phyloP scores from a whole-genome alignment of 2,113 vertebrate genomes.

The Etia nguti region DNA sequence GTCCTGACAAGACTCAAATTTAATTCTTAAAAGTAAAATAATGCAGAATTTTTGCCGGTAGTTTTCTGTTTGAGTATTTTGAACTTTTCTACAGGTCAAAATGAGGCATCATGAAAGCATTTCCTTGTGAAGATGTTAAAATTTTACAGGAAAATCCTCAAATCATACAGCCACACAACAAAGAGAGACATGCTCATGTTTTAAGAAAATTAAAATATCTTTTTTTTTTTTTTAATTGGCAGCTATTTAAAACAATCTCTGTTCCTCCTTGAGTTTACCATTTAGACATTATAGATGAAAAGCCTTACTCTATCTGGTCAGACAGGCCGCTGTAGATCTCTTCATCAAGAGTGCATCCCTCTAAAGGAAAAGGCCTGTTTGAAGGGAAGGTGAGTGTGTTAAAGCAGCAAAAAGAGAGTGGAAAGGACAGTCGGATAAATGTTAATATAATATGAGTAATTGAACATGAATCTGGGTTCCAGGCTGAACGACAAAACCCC shows the following conservation, averaged over 20 bases:
- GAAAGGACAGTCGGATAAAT: neutral
- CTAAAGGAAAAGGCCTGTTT: conserved; percentile 82
- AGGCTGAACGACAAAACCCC: neutral
- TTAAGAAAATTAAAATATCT: too few species aligned
- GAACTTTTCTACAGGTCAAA: neutral
- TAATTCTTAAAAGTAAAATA: neutral
- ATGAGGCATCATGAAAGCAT: neutral
- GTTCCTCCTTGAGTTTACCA: neutral
- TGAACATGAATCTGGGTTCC: neutral
- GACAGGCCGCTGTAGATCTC: conserved; percentile 90
- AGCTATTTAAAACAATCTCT: neutral
- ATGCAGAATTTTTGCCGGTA: neutral
- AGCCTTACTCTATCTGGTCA: conserved; percentile 87
- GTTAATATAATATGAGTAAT: neutral
- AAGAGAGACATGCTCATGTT: neutral
- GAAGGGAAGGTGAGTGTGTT: neutral
- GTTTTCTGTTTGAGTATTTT: neutral
- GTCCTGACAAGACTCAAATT: neutral
- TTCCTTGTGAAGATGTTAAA: neutral
- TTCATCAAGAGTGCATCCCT: conserved; percentile 78
- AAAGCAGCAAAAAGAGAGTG: neutral
- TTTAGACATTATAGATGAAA: neutral
- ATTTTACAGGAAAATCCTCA: neutral
- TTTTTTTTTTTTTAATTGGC: neutral
- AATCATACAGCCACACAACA: neutral